A percentile compares a stretch with the other conserved stretches of the same genome.
phyloP scores from a whole-genome alignment of 2,113 vertebrate genomes.

The Acrocephalus arundinaceus region DNA sequence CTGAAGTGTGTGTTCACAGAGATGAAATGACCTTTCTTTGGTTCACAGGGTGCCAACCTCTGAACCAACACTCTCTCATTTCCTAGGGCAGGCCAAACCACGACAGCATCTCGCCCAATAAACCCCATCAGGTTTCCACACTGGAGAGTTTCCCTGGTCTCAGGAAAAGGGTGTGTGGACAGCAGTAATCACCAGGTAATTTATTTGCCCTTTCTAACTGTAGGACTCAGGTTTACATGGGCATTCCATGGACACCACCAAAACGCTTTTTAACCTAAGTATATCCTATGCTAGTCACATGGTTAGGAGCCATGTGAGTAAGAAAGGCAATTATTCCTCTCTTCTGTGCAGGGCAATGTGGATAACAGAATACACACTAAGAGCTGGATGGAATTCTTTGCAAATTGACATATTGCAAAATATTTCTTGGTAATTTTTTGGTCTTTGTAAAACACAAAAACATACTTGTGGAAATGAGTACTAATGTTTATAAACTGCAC shows the following conservation, averaged over 20 bases:
- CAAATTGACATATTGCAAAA: background rate
- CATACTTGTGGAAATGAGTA: background rate
- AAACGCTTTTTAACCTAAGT: background rate
- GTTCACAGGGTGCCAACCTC: no score
- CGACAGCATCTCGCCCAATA: background rate
- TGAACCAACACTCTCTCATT: no score
- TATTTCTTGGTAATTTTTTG: background rate
- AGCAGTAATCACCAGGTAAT: background rate
- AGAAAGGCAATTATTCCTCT: background rate
- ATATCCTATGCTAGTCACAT: background rate
- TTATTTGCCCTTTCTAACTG: background rate
- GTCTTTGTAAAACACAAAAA: background rate
- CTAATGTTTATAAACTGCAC: background rate
- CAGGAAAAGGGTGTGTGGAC: background rate
- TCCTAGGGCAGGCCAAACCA: no score
- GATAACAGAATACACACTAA: background rate
- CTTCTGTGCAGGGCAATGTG: background rate
- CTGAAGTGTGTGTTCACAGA: no score
- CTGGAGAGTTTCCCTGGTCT: background rate
- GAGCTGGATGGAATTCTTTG: background rate
- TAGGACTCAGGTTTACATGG: background rate
- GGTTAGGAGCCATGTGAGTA: background rate
- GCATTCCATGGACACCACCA: background rate
- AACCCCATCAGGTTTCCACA: background rate
- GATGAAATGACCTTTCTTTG: no score